These are phyloP conservation scores for Eretmochelys imbricata DNA, from an alignment of 2,113 vertebrate genomes.

Conservation along the genomic window DNA sequence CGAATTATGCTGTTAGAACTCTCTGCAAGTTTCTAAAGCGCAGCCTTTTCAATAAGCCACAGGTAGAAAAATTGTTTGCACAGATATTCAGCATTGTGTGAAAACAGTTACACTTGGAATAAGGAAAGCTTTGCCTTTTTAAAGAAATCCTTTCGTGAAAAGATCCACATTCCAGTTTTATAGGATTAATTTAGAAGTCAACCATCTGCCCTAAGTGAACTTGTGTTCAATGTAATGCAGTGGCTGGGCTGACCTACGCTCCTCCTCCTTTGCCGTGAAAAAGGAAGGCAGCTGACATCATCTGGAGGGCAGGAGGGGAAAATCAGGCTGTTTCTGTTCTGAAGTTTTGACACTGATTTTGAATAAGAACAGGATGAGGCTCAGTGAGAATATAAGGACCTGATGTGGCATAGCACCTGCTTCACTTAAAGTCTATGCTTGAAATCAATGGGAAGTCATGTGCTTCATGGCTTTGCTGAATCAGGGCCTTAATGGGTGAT, in stretches of 20 bases:
- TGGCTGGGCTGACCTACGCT: neutral
- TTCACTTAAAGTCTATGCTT: neutral
- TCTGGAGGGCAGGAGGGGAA: accelerated
- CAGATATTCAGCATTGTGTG: neutral
- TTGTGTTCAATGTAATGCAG: neutral
- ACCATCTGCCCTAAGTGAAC: neutral
- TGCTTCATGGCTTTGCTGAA: neutral
- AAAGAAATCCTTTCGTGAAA: neutral
- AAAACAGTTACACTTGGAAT: neutral
- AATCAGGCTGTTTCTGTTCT: neutral
- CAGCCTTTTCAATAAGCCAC: neutral
- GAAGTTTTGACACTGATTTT: neutral
- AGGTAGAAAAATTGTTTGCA: neutral
- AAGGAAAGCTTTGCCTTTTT: neutral
- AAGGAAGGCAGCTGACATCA: neutral
- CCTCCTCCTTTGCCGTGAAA: neutral
- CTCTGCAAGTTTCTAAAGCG: neutral
- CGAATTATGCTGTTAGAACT: neutral
- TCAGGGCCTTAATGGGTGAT: neutral
- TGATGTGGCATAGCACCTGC: neutral
- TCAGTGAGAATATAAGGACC: neutral
- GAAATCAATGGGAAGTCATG: neutral
- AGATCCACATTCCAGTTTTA: neutral
- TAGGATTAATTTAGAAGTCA: neutral
- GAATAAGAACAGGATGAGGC: neutral